Conservation (phyloP, 2,888 invertebrate species). For the Malthinus seriepunctatus region DNA sequence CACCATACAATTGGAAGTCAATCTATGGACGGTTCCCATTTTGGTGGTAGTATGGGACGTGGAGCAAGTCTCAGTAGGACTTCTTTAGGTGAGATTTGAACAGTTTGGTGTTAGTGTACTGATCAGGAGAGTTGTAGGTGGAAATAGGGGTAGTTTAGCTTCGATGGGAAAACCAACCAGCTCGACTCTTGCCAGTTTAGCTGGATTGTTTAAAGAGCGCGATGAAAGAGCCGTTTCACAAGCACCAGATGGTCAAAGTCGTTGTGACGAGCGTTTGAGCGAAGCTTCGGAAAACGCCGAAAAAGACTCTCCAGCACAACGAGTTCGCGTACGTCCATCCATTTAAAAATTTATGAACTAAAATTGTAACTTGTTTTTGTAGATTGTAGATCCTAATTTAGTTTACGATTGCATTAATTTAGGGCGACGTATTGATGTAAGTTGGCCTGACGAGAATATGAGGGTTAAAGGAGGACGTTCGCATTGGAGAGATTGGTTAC, state of each 20-base stretch:
- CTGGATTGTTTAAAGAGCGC: slow-evolving; percentile 70
- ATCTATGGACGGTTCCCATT: slow-evolving; percentile 60
- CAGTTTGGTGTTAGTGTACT: background rate
- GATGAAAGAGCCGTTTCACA: slow-evolving; percentile 51
- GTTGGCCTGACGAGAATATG: slow-evolving; percentile 93
- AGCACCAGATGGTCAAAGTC: slow-evolving; percentile 43
- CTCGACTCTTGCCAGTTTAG: slow-evolving; percentile 80
- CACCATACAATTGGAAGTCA: slow-evolving; percentile 62
- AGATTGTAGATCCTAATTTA: slow-evolving; percentile 67
- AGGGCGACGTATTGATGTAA: slow-evolving; percentile 88
- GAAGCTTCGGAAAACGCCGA: slow-evolving; percentile 49
- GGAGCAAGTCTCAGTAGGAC: slow-evolving; percentile 63
- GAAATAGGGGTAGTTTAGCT: slow-evolving; percentile 80
- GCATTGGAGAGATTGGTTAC: slow-evolving; percentile 90
- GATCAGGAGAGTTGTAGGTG: slow-evolving; percentile 48
- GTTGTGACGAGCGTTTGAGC: slow-evolving; percentile 43
- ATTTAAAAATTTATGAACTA: background rate
- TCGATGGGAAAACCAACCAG: slow-evolving; percentile 88
- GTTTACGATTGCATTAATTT: slow-evolving; percentile 92
- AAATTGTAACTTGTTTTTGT: slow-evolving; percentile 28
- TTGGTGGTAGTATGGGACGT: slow-evolving; percentile 57
- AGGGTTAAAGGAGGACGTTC: slow-evolving; percentile 83
- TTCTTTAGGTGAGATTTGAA: slow-evolving; percentile 60
- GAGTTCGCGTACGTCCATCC: slow-evolving; percentile 51
- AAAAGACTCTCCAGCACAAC: slow-evolving; percentile 58